Percentiles rank a stretch among this genome's conserved stretches.
Evolutionary conservation across 2,888 invertebrate genomes (phyloP).

Genomic region (Volucella inanis): DNA sequence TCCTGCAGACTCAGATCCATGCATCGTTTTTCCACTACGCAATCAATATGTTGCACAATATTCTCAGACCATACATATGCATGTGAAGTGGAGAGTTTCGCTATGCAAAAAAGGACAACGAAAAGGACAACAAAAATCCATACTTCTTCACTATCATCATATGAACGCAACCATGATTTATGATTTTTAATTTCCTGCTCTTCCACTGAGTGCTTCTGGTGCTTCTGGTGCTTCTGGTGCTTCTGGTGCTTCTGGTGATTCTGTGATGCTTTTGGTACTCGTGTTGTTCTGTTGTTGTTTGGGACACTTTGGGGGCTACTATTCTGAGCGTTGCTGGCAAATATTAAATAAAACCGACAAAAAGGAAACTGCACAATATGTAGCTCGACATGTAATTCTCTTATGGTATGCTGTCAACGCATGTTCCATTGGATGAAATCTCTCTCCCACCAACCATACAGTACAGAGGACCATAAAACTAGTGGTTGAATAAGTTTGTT

Average conservation of each 20-base stretch:
- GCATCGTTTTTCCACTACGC: slow-evolving; percentile 63
- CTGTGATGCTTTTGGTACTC: background rate
- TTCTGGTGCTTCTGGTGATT: slow-evolving; percentile 49
- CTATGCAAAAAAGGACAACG: slow-evolving; percentile 40
- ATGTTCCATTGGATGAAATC: slow-evolving; percentile 62
- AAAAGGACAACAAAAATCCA: slow-evolving; percentile 64
- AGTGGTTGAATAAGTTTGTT: background rate
- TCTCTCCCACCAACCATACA: slow-evolving; percentile 18
- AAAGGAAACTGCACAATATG: slow-evolving; percentile 79
- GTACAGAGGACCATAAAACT: background rate
- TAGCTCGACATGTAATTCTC: slow-evolving; percentile 79
- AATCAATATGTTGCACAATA: slow-evolving; percentile 68
- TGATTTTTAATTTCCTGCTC: slow-evolving; percentile 82
- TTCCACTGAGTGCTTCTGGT: slow-evolving; percentile 76
- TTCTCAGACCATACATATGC: slow-evolving; percentile 21
- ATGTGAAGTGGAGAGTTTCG: background rate
- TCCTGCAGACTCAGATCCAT: slow-evolving; percentile 62
- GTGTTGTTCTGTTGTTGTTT: slow-evolving; percentile 26
- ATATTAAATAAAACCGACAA: slow-evolving; percentile 75
- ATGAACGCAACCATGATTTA: slow-evolving; percentile 79
- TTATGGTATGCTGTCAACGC: slow-evolving; percentile 75
- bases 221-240: slow-evolving; percentile 60
- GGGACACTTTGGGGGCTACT: slow-evolving; percentile 26
- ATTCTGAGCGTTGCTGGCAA: slow-evolving; percentile 44
- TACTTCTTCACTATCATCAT: slow-evolving; percentile 74